Evolutionary conservation across 2,113 vertebrate species (phyloP).

Genomic region (Saguinus midas): DNA sequence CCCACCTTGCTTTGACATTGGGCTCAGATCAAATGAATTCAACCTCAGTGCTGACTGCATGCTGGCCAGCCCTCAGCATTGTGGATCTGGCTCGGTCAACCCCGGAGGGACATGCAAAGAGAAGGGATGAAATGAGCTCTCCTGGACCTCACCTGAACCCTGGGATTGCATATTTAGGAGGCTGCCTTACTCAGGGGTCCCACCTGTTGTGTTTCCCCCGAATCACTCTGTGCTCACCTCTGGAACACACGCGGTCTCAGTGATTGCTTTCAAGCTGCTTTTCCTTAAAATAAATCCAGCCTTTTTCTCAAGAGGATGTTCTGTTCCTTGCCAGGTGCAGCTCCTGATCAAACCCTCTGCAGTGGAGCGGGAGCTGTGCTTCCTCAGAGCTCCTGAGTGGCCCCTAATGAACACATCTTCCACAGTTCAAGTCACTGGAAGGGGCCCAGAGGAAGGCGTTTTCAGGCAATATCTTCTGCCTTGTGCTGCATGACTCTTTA

Average conservation of each 20-base stretch:
- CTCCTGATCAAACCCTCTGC: too few species aligned
- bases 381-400: accelerated
- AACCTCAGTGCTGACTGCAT: accelerated
- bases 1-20: neutral
- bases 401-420: accelerated
- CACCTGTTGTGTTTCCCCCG: accelerated
- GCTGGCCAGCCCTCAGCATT: accelerated
- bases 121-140: neutral
- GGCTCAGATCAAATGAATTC: accelerated
- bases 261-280: neutral
- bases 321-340: neutral
- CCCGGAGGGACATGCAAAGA: accelerated
- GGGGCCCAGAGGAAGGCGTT: too few species aligned
- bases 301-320: neutral
- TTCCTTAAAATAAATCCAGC: neutral
- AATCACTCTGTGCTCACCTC: accelerated
- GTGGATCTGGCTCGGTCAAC: too few species aligned
- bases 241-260: too few species aligned
- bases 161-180: too few species aligned
- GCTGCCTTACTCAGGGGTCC: accelerated
- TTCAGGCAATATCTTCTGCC: accelerated
- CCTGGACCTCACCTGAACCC: neutral
- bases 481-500: accelerated
- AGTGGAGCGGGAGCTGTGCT: neutral
- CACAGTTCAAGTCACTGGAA: accelerated